These are phyloP conservation scores for Cyprinodon tularosa DNA, from an alignment of 2,113 vertebrate genomes.

Conservation along the genomic window DNA sequence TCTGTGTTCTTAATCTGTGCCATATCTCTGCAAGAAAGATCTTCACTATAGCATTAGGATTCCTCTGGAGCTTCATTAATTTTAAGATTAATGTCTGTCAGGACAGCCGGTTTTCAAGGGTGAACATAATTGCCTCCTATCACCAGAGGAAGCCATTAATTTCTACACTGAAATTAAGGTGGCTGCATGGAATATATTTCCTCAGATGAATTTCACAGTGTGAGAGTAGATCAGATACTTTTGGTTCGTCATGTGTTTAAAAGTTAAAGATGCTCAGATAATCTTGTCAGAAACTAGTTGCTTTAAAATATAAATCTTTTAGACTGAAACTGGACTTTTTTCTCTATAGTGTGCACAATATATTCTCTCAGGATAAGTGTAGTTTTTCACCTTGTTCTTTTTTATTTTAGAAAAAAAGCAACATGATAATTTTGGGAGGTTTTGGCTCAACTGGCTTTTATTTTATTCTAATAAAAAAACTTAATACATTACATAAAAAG, in stretches of 20 bases:
- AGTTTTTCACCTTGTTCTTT: conserved; percentile 36
- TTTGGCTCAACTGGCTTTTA: conserved; percentile 8
- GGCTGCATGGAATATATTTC: conserved; percentile 42
- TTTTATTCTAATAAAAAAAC: not conserved
- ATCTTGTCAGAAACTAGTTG: conserved; percentile 44
- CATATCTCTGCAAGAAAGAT: conserved; percentile 13
- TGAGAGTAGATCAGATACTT: conserved; percentile 37
- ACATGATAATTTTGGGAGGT: conserved; percentile 43
- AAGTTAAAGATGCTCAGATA: conserved; percentile 32
- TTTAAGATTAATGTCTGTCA: conserved; percentile 42
- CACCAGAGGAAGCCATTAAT: conserved; percentile 62
- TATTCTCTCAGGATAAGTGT: conserved; percentile 36
- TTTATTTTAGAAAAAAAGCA: conserved; percentile 42
- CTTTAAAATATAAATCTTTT: conserved; percentile 60
- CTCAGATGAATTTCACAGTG: conserved; percentile 37
- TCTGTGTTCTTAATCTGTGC: conserved; percentile 10
- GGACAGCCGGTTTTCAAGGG: conserved; percentile 34
- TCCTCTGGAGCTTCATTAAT: conserved; percentile 39
- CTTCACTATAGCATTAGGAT: not conserved
- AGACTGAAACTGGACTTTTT: conserved; percentile 29
- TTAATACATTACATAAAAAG: not conserved
- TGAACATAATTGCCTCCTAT: conserved; percentile 36
- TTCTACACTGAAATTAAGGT: conserved; percentile 53
- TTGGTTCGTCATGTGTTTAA: conserved; percentile 29
- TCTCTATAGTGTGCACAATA: conserved; percentile 16